phyloP scores from a whole-genome alignment of 2,113 vertebrate genomes.

The Piaya cayana region DNA sequence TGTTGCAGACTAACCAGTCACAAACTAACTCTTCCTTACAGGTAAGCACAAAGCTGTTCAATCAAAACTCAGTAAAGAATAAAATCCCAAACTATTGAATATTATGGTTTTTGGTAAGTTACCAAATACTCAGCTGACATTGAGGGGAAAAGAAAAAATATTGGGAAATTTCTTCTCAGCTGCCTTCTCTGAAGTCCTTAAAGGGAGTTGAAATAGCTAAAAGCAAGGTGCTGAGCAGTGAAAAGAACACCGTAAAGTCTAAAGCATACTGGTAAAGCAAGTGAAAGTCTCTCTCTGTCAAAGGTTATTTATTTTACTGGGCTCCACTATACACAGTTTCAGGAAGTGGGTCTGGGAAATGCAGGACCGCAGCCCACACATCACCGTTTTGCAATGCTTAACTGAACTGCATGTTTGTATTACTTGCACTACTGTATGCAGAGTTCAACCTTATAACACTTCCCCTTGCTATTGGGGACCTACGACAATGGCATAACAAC shows the following conservation, averaged over 20 bases:
- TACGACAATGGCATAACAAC: neutral
- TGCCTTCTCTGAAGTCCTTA: neutral
- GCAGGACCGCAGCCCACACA: neutral
- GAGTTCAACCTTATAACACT: neutral
- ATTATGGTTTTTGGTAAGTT: neutral
- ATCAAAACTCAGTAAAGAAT: neutral
- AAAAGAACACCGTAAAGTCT: neutral
- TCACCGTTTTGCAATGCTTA: neutral
- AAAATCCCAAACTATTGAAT: neutral
- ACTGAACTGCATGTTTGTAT: neutral
- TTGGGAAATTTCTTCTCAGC: neutral
- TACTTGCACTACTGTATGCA: neutral
- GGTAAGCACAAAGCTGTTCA: neutral
- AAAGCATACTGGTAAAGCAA: neutral
- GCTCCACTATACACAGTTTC: neutral
- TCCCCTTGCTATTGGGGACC: neutral
- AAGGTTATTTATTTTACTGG: constrained; percentile 41
- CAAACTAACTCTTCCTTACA: neutral
- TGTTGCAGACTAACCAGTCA: neutral
- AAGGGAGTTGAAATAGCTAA: neutral
- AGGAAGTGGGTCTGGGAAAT: neutral
- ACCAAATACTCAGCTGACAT: neutral
- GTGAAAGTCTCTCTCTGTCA: neutral
- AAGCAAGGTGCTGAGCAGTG: neutral
- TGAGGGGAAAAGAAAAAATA: neutral